Percentiles rank a stretch among this genome's conserved stretches.
These are phyloP conservation scores for Calidris pugnax DNA, from an alignment of 2,113 vertebrate species.

Conservation along the genomic window DNA sequence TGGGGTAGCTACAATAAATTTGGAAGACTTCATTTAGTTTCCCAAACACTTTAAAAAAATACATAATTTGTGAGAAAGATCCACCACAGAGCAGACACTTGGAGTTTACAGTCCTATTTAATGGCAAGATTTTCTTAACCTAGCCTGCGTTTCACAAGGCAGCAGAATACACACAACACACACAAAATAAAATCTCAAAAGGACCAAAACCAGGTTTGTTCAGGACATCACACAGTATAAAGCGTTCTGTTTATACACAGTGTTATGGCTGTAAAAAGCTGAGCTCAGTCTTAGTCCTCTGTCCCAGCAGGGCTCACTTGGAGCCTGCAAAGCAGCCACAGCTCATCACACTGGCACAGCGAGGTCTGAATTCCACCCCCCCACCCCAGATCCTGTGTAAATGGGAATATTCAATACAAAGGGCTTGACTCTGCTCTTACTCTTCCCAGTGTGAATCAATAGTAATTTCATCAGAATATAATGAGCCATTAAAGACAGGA, in stretches of 20 bases:
- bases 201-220: background rate
- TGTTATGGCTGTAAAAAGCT: background rate
- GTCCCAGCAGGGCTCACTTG: background rate
- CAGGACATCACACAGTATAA: background rate
- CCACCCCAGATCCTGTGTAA: background rate
- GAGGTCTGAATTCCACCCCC: rapidly evolving
- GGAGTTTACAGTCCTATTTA: background rate
- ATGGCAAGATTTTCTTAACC: background rate
- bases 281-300: background rate
- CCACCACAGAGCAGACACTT: background rate
- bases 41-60: background rate
- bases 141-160: background rate
- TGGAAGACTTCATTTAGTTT: background rate
- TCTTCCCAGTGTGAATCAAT: background rate
- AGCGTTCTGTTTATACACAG: background rate
- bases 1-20: background rate
- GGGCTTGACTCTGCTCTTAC: background rate
- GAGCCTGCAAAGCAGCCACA: background rate
- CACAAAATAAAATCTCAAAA: no score
- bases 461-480: background rate
- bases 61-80: background rate
- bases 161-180: background rate
- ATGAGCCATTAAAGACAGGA: background rate
- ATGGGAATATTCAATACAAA: background rate
- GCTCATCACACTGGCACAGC: rapidly evolving